Evolutionary conservation across 2,888 invertebrate genomes (phyloP).

Genomic region (Ormyrus rosae): DNA sequence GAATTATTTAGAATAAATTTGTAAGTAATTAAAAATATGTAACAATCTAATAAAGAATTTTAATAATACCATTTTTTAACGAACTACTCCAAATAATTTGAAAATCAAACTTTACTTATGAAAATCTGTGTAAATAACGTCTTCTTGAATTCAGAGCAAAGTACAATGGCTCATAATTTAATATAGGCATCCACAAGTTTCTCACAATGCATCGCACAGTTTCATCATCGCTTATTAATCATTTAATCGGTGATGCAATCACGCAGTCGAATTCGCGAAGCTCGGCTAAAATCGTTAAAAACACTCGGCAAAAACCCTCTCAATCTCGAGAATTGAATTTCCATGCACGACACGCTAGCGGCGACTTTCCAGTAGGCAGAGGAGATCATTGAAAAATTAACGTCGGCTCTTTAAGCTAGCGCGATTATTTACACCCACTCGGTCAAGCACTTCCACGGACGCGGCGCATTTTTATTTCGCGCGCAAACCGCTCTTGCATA

Average conservation of each 20-base stretch:
- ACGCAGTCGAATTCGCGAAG: not conserved
- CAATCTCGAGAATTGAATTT: conserved; percentile 32
- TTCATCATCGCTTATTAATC: not conserved
- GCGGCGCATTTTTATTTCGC: conserved; percentile 15
- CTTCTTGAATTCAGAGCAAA: too few relatives aligned
- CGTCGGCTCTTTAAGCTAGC: conserved; percentile 19
- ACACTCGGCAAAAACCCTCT: not conserved
- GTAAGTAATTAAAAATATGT: too few relatives aligned
- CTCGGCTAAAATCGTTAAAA: not conserved
- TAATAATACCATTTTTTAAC: not conserved
- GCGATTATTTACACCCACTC: conserved; percentile 62
- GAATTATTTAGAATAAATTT: too few relatives aligned
- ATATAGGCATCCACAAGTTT: too few relatives aligned
- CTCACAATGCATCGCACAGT: too few relatives aligned
- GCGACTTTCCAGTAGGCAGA: conserved; percentile 32
- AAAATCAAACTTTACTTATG: too few relatives aligned
- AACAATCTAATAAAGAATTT: not conserved
- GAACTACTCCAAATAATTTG: not conserved
- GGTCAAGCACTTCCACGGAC: conserved; percentile 27
- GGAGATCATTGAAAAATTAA: conserved; percentile 51
- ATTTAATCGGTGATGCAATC: conserved; percentile 5
- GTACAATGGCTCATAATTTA: too few relatives aligned
- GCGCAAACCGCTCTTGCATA: not conserved
- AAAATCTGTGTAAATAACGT: too few relatives aligned
- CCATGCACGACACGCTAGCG: conserved; percentile 7